phyloP scores from a whole-genome alignment of 2,797 vertebrate genomes.

The Hephaestus fuliginosus region DNA sequence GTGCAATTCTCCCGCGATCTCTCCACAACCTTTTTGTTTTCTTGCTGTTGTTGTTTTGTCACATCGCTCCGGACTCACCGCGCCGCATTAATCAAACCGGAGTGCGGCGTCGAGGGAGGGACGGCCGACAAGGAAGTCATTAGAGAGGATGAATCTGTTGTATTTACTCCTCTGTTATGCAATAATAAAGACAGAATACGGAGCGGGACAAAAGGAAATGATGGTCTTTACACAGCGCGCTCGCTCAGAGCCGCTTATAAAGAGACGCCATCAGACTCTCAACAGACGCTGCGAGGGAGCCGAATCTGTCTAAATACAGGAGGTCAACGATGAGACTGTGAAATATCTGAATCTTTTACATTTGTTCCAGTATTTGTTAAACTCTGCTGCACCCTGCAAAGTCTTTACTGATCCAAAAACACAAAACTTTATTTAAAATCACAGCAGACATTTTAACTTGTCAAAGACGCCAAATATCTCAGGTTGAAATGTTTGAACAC shows the following conservation, averaged over 20 bases:
- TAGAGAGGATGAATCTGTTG: constrained; percentile 79
- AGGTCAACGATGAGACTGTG: not conserved
- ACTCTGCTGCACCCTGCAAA: not conserved
- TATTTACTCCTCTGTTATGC: constrained; percentile 70
- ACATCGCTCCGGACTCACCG: constrained; percentile 43
- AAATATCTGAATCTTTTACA: not conserved
- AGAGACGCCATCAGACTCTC: constrained; percentile 1
- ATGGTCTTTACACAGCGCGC: constrained; percentile 68
- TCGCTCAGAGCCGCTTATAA: constrained; percentile 14
- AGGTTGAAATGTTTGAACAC: too few species aligned
- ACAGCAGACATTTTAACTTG: too few species aligned
- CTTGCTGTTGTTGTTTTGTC: constrained; percentile 58
- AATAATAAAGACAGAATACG: constrained; percentile 67
- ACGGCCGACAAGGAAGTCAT: constrained; percentile 82
- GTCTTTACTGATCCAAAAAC: not conserved
- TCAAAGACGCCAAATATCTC: too few species aligned
- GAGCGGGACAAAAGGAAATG: constrained; percentile 49
- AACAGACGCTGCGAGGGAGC: not conserved
- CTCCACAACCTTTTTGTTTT: constrained; percentile 40
- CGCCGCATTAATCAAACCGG: constrained; percentile 79
- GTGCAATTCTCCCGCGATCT: constrained; percentile 64
- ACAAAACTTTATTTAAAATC: not conserved
- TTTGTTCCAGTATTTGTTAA: not conserved
- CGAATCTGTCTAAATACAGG: not conserved
- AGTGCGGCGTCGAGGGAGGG: constrained; percentile 71